Evolutionary conservation across 2,797 vertebrate species (phyloP).

Genomic region (Lacerta bilineata): DNA sequence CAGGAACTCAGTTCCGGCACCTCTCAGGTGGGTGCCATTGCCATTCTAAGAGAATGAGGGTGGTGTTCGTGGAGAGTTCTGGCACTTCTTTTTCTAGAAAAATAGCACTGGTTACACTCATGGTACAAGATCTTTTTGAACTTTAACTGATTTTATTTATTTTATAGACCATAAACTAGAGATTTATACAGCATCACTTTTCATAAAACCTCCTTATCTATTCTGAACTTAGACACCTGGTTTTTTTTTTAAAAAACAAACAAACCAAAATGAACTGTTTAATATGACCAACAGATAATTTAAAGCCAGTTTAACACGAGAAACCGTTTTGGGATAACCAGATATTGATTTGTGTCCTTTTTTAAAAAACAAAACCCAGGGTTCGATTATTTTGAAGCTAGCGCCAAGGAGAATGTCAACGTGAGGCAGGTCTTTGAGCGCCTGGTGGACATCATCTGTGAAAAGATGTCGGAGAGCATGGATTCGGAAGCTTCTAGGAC

Average conservation of each 20-base stretch:
- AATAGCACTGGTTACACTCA: not conserved
- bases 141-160: not conserved
- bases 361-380: slow-evolving; percentile 77
- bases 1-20: too few species aligned
- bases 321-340: not conserved
- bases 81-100: too few species aligned
- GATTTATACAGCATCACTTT: too few species aligned
- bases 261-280: rapidly evolving
- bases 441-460: slow-evolving; percentile 95
- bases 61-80: too few species aligned
- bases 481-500: slow-evolving; percentile 87
- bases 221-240: not conserved
- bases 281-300: slow-evolving; percentile 1
- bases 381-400: slow-evolving; percentile 96
- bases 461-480: slow-evolving; percentile 95
- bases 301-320: not conserved
- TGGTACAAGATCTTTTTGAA: not conserved
- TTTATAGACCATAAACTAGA: too few species aligned
- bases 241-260: not conserved
- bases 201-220: not conserved
- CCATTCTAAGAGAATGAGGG: too few species aligned
- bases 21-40: too few species aligned
- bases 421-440: slow-evolving; percentile 96
- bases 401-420: slow-evolving; percentile 97
- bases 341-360: not conserved